Percentiles rank a stretch among this genome's conserved stretches.
Conservation (phyloP, 2,888 invertebrate species). For the Clanis bilineata region DNA sequence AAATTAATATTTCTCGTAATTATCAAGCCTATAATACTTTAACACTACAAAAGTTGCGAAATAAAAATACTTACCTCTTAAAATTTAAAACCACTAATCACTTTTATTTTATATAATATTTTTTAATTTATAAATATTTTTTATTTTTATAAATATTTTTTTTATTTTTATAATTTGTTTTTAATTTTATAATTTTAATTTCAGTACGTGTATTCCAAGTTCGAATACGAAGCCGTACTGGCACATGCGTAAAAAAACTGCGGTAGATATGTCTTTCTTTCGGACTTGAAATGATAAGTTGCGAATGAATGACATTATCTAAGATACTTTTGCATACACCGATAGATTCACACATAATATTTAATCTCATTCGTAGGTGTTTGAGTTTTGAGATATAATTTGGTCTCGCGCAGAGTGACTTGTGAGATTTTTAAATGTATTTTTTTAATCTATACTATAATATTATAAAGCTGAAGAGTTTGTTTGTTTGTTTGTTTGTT, state of each 20-base stretch:
- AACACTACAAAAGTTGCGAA: not conserved
- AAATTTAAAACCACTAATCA: not conserved
- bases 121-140: not conserved
- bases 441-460: not conserved
- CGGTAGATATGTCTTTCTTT: conserved; percentile 11
- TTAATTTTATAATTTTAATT: too few species aligned
- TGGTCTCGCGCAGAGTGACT: not conserved
- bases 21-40: too few species aligned
- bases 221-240: conserved; percentile 19
- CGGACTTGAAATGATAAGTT: conserved; percentile 15
- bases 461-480: too few species aligned
- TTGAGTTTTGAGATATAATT: not conserved
- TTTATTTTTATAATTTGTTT: too few species aligned
- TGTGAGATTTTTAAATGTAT: not conserved
- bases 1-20: too few species aligned
- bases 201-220: conserved; percentile 4
- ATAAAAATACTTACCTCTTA: not conserved
- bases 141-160: conserved; percentile 4
- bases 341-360: not conserved
- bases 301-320: conserved; percentile 39
- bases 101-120: not conserved
- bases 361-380: not conserved
- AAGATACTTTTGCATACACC: conserved; percentile 20
- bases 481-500: too few species aligned
- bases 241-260: not conserved